Evolutionary conservation across 2,888 invertebrate species (phyloP), one percentile per base, ranked within the genome.

Genomic region (Miltochrista miniata): DNA sequence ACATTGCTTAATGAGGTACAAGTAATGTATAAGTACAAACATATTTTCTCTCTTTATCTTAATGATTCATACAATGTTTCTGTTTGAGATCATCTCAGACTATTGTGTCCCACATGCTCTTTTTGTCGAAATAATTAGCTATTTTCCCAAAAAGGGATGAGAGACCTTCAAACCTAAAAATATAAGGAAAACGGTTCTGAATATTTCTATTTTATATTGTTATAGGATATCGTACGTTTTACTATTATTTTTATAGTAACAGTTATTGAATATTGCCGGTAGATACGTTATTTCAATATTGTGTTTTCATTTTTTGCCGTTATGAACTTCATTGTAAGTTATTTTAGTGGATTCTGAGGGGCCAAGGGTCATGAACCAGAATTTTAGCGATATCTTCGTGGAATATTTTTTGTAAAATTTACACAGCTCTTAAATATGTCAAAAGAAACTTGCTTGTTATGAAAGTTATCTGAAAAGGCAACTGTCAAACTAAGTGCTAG

Each of bases 1-100:
- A 15, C 36, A 15, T 47, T 30, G 38, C 12, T 46, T 53, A 61
- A 65, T 59, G 54, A 65, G 51, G 54, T 54, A 41, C 39, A 34
- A 9, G 31, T 37, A 40, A 51, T 54, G 34, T 44, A 41, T 24
- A 24, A 51, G 36, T 49, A 43, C 11, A 64, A 40, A 56, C 52
- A 47, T 68, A 49, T 65, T 45, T 43, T 54, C 51, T 48, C 45
- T 48, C 51, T 59, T 61, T 41, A 45, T 50, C 44, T 48, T 33
- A 7, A 51, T 60, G 60, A 52, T 55, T 58, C 14, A 34, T 50
- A 36, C 46, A 5, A 44, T 63, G 48, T 58, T 63, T 42, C 37
- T 52, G 43, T 50, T 48, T 10, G 14, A 30, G 14, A 31, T 30
- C 30, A 35, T 52, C 40, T 24, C 12, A 5, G 12, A 18, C 15